These are phyloP conservation scores for Agriotes lineatus DNA, from an alignment of 2,888 invertebrate genomes.

Conservation along the genomic window DNA sequence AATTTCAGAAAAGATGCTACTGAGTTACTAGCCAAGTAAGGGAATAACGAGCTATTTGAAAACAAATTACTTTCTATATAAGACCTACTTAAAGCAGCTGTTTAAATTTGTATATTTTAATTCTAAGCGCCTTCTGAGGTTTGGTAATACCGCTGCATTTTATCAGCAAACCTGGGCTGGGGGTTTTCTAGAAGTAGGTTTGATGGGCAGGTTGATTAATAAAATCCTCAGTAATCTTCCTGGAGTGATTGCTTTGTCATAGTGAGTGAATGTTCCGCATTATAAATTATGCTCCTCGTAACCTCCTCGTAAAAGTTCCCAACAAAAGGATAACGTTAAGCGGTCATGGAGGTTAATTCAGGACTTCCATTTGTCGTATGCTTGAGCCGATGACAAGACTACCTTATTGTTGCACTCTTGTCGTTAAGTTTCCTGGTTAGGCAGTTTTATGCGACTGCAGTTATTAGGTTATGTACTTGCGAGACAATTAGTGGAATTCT, in stretches of 20 bases:
- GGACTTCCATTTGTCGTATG: constrained; percentile 29
- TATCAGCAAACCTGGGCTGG: not conserved
- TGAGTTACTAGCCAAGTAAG: too few species aligned
- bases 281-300: constrained; percentile 35
- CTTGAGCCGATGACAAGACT: constrained; percentile 22
- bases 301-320: constrained; percentile 29
- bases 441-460: not conserved
- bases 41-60: too few species aligned
- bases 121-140: not conserved
- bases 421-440: not conserved
- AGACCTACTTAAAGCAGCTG: not conserved
- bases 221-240: constrained; percentile 10
- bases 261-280: constrained; percentile 22
- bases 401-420: constrained; percentile 19
- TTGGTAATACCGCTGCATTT: not conserved
- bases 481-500: too few species aligned
- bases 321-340: constrained; percentile 30
- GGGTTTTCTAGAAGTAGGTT: not conserved
- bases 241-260: constrained; percentile 27
- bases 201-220: constrained; percentile 22
- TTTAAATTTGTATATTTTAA: not conserved
- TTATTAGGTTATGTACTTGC: not conserved
- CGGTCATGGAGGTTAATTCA: constrained; percentile 28
- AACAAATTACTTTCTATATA: too few species aligned
- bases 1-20: too few species aligned